phyloP scores from a whole-genome alignment of 1,140 invertebrate species.

The Anoplolepis gracilipes region DNA sequence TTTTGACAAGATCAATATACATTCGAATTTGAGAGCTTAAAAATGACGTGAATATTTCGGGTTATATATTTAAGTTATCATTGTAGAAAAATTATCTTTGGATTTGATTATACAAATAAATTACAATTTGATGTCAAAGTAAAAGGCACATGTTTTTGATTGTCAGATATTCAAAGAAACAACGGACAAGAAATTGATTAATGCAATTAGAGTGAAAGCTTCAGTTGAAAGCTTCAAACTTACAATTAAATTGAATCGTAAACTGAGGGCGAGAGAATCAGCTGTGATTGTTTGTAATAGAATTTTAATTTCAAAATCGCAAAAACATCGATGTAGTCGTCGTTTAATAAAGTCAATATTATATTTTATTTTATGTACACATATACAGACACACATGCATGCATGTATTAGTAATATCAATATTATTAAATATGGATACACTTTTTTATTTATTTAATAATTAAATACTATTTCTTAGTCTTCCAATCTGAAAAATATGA shows the following conservation, averaged over 20 bases:
- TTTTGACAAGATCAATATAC: neutral
- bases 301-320: constrained; percentile 47
- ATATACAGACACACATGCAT: too few species aligned
- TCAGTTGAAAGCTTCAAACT: constrained; percentile 38
- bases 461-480: neutral
- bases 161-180: neutral
- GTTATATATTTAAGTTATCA: neutral
- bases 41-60: neutral
- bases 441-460: neutral
- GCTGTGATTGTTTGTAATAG: constrained; percentile 9
- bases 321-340: neutral
- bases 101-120: neutral
- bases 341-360: constrained; percentile 1
- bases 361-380: neutral
- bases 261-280: constrained; percentile 29
- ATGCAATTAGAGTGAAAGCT: constrained; percentile 51
- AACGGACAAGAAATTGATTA: constrained; percentile 53
- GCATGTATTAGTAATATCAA: neutral
- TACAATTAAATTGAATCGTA: constrained; percentile 52
- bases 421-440: neutral
- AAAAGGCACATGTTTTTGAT: constrained; percentile 22
- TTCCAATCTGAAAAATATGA: neutral
- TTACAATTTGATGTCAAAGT: constrained; percentile 28
- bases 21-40: neutral
- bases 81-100: neutral